These are phyloP conservation scores for Ispidina lecontei DNA, from an alignment of 2,797 vertebrate species.

Conservation along the genomic window DNA sequence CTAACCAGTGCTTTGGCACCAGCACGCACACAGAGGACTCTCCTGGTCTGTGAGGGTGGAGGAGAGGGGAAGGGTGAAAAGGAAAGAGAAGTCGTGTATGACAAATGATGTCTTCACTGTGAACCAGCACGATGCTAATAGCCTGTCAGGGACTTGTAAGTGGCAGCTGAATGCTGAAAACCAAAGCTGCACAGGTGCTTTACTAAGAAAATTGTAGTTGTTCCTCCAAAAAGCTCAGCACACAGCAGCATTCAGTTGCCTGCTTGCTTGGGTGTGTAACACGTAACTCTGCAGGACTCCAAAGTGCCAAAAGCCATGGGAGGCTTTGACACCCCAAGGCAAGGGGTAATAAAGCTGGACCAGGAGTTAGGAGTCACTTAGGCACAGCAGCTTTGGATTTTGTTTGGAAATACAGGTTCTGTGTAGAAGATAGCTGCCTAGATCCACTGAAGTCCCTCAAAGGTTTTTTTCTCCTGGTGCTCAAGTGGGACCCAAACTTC, in stretches of 20 bases:
- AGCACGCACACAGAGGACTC: not conserved
- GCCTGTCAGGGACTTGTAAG: not conserved
- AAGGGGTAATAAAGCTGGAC: slow-evolving; percentile 2
- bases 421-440: not conserved
- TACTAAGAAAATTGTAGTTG: not conserved
- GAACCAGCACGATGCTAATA: not conserved
- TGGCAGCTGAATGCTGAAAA: not conserved
- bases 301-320: not conserved
- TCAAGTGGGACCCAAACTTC: not conserved
- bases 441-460: not conserved
- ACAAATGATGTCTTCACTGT: not conserved
- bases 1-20: not conserved
- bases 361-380: slow-evolving; percentile 13
- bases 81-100: not conserved
- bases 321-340: slow-evolving; percentile 17
- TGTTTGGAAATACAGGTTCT: not conserved
- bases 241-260: not conserved
- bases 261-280: not conserved
- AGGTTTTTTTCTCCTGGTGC: not conserved
- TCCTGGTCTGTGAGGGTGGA: not conserved
- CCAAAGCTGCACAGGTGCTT: slow-evolving; percentile 6
- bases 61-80: not conserved
- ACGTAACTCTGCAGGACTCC: rapidly evolving
- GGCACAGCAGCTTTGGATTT: not conserved
- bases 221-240: not conserved